Evolutionary conservation across 2,797 vertebrate species (phyloP).

Genomic region (Siniperca undulata): DNA sequence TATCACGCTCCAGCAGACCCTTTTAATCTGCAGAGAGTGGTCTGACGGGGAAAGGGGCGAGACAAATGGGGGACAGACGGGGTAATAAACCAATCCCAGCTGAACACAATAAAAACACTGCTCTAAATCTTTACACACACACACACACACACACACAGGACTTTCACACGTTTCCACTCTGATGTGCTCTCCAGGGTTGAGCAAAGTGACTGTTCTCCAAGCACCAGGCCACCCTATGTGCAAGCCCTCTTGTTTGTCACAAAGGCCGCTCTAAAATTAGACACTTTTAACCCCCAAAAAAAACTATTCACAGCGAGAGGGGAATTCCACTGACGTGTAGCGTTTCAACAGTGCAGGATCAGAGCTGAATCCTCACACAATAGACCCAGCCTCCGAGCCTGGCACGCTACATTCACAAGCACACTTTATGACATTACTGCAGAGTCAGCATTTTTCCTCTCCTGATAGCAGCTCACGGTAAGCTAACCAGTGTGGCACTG

Average conservation of each 20-base stretch:
- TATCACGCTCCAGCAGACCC: conserved; percentile 63
- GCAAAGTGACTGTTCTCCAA: neutral
- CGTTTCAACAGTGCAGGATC: conserved; percentile 30
- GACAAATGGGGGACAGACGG: conserved; percentile 43
- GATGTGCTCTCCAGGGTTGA: neutral
- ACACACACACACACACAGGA: conserved; percentile 11
- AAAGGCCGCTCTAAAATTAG: conserved; percentile 31
- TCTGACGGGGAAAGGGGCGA: conserved; percentile 39
- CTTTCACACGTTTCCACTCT: conserved; percentile 58
- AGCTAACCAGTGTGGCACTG: conserved; percentile 21
- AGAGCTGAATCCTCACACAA: conserved; percentile 51
- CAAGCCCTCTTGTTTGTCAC: conserved; percentile 18
- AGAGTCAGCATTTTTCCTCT: conserved; percentile 47
- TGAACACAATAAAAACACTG: conserved; percentile 59
- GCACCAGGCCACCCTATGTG: conserved; percentile 5
- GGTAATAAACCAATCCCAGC: conserved; percentile 70
- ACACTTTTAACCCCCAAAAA: conserved; percentile 31
- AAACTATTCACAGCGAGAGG: conserved; percentile 14
- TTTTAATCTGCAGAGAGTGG: conserved; percentile 70
- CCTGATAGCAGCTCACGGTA: conserved; percentile 25
- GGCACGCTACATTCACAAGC: conserved; percentile 28
- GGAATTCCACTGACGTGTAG: conserved; percentile 45
- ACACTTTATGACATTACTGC: conserved; percentile 49
- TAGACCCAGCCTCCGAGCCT: conserved; percentile 23
- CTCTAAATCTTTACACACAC: conserved; percentile 57